Evolutionary conservation across 1,140 invertebrate genomes (phyloP).

Genomic region (Megalopta genalis): DNA sequence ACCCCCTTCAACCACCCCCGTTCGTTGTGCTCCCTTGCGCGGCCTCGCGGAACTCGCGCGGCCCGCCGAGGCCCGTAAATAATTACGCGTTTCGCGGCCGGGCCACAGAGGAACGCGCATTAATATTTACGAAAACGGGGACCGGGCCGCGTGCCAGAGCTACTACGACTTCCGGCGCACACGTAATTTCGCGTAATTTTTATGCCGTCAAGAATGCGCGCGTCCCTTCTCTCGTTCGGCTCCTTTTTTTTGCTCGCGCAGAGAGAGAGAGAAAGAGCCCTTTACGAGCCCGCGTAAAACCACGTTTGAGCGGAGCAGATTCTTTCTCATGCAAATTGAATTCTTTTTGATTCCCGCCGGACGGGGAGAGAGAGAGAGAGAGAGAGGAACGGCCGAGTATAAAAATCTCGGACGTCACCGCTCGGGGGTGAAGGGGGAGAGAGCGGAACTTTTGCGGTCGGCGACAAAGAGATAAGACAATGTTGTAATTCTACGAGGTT

Average conservation of each 20-base stretch:
- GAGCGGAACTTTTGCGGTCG: too few species aligned
- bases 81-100: conserved; percentile 3
- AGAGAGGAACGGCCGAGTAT: background rate
- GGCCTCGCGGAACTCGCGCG: too few species aligned
- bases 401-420: conserved; percentile 22
- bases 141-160: background rate
- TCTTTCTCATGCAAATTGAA: conserved; percentile 48
- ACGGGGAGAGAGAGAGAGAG: background rate
- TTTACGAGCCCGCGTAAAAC: conserved; percentile 39
- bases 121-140: conserved; percentile 32
- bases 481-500: too few species aligned
- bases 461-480: too few species aligned
- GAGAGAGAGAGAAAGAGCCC: too few species aligned
- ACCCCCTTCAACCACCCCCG: too few species aligned
- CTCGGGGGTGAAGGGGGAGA: too few species aligned
- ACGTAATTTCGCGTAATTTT: conserved; percentile 45
- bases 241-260: background rate
- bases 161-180: conserved; percentile 4
- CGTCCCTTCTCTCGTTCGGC: background rate
- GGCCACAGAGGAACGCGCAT: background rate
- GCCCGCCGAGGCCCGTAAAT: background rate
- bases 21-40: too few species aligned
- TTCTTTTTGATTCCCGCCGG: conserved; percentile 28
- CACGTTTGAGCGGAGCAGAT: conserved; percentile 27
- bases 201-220: conserved; percentile 5